Evolutionary conservation across 23 tunicate species (phyloP).

Genomic region (Pegea sp.): DNA sequence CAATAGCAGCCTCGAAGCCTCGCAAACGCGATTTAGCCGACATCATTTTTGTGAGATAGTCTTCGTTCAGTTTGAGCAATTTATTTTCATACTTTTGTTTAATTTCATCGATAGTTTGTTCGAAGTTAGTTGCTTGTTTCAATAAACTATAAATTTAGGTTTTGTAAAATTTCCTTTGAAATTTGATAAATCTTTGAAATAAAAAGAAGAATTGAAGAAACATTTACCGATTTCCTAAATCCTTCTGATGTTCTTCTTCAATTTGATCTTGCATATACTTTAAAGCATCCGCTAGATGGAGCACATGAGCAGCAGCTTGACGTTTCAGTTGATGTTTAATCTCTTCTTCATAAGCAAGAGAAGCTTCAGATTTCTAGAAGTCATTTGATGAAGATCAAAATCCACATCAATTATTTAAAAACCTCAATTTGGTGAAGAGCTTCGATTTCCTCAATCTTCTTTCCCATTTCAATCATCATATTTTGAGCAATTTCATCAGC

Average conservation of each 20-base stretch:
- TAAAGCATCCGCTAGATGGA: constrained; percentile 71
- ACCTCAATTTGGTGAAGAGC: too few relatives aligned
- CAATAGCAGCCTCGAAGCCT: constrained; percentile 46
- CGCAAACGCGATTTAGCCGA: constrained; percentile 29
- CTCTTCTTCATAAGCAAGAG: constrained; percentile 27
- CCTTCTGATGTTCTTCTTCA: constrained; percentile 13
- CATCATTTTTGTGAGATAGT: constrained; percentile 21
- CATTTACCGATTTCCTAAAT: constrained; percentile 2
- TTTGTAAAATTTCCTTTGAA: too few relatives aligned
- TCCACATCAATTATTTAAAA: neutral
- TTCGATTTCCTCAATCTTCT: too few relatives aligned
- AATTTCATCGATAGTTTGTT: constrained; percentile 4
- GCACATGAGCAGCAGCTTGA: constrained; percentile 73
- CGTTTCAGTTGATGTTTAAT: constrained; percentile 29
- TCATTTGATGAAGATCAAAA: neutral
- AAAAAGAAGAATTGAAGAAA: too few relatives aligned
- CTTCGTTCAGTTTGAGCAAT: constrained; percentile 5
- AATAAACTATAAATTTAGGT: too few relatives aligned
- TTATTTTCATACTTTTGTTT: constrained; percentile 9
- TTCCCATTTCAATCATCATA: too few relatives aligned
- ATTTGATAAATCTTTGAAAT: too few relatives aligned
- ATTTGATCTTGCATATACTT: constrained; percentile 35
- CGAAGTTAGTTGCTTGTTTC: too few relatives aligned
- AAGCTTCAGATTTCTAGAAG: constrained; percentile 9
- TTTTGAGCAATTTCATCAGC: too few relatives aligned